These are phyloP conservation scores for Clanis bilineata DNA, from an alignment of 2,888 invertebrate species.

Conservation along the genomic window DNA sequence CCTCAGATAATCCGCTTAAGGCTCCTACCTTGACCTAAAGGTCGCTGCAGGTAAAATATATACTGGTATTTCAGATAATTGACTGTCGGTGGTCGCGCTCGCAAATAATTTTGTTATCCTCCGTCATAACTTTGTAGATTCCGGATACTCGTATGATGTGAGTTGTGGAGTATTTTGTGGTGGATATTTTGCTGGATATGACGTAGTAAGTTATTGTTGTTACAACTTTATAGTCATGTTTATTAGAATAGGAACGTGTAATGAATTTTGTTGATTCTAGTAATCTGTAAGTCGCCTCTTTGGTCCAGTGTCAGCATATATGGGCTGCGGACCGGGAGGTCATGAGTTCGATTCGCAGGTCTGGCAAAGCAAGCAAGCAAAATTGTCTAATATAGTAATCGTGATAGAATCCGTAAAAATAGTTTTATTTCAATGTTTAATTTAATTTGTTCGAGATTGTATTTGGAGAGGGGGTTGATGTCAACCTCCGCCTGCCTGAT, in stretches of 20 bases:
- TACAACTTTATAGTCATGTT: background rate
- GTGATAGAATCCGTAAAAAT: too few relatives aligned
- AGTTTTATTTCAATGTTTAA: too few relatives aligned
- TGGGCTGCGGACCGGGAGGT: too few relatives aligned
- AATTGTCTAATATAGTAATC: too few relatives aligned
- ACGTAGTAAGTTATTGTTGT: background rate
- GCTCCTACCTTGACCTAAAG: constrained; percentile 38
- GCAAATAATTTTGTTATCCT: constrained; percentile 14
- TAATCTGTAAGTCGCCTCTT: too few relatives aligned
- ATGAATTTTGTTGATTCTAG: background rate
- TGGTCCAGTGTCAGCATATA: too few relatives aligned
- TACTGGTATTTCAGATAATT: constrained; percentile 22
- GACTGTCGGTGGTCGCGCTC: constrained; percentile 17
- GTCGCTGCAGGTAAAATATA: background rate
- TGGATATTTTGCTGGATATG: background rate
- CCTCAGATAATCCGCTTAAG: constrained; percentile 47
- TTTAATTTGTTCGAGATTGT: too few relatives aligned
- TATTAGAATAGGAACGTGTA: background rate
- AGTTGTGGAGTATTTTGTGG: background rate
- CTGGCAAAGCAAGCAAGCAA: too few relatives aligned
- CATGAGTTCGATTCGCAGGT: too few relatives aligned
- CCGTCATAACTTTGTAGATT: constrained; percentile 11
- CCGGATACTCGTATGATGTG: background rate
- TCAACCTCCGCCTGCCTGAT: too few relatives aligned
- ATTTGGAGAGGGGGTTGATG: too few relatives aligned